Evolutionary conservation across 2,113 vertebrate species (phyloP), one percentile per base, ranked within the genome.

Genomic region (Scortum barcoo): DNA sequence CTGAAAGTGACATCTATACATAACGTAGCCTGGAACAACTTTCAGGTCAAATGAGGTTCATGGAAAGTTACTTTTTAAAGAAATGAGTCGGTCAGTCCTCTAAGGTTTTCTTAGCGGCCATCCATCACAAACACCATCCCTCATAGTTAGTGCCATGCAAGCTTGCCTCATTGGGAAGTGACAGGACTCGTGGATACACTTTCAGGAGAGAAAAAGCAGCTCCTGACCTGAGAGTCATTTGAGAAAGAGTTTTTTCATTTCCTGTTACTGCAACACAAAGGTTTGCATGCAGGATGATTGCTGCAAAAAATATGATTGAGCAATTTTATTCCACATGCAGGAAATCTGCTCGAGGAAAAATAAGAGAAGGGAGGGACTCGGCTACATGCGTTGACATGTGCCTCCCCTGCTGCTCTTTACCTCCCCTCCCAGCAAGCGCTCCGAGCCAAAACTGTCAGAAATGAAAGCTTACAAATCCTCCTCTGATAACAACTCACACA

Each of bases 331-430:
- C 22, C 78, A 46, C 42, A 33, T 26, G 36, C 2, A 26, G 6
- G 42, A 50, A 73, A 80, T 62, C 17, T 57, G 14, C 38, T 17
- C 0, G 1, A 33, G 40, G 16, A 40, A 44, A n/a, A 42, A 4
- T 0, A 10, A 26, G 56, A 46, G 11, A n/a, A 72, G 66, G 67
- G 71, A 60, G 63, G 67, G 36, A 73, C 38, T 28, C 26, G 13
- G 28, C 87, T 78, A 77, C 91, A 44, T 86, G 89, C 20, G 0
- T 71, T 76, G 61, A 91, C 91, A 88, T 87, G 91, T 67, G 68
- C 13, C 54, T 68, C 5, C 2, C 12, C 36, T 22, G 40, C 79
- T 57, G 28, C 76, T 56, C 48, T 14, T 28, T 2, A 19, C n/a
- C 58, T 12, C 65, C n/a, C 22, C 53, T 68, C 44, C 44, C 46